These are phyloP conservation scores for Graptemys geographica DNA, from an alignment of 2,797 vertebrate genomes.

Conservation along the genomic window DNA sequence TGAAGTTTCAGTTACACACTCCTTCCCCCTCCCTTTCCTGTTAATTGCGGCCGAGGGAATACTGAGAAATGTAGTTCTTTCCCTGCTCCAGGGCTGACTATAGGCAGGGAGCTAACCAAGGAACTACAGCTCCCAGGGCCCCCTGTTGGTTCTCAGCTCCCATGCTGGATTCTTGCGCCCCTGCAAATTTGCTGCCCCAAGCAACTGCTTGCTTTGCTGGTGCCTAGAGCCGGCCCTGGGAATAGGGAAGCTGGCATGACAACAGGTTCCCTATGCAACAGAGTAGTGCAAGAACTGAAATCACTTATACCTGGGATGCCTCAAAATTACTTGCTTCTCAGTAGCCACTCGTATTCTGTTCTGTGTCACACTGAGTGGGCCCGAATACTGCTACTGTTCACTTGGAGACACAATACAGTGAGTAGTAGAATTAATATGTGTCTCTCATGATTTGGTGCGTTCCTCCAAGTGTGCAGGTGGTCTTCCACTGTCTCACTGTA, in stretches of 20 bases:
- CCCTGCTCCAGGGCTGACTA: too few relatives aligned
- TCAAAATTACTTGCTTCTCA: neutral
- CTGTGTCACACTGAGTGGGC: neutral
- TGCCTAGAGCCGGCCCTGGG: too few relatives aligned
- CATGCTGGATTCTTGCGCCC: too few relatives aligned
- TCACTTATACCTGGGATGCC: neutral
- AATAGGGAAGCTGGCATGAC: neutral
- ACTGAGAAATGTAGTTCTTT: too few relatives aligned
- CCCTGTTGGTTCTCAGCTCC: too few relatives aligned
- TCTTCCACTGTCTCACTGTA: neutral
- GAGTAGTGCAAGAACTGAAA: neutral
- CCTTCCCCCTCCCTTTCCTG: too few relatives aligned
- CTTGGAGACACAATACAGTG: fast-evolving
- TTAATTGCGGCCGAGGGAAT: too few relatives aligned
- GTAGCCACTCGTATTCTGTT: neutral
- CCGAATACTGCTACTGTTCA: neutral
- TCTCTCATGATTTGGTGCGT: neutral
- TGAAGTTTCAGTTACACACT: too few relatives aligned
- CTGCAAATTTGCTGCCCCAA: too few relatives aligned
- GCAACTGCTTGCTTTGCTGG: too few relatives aligned
- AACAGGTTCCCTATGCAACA: neutral
- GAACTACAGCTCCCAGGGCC: too few relatives aligned
- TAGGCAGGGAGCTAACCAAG: too few relatives aligned
- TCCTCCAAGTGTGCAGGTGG: neutral
- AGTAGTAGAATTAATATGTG: neutral